These are phyloP conservation scores for Trigoniulus corallinus DNA, from an alignment of 1,140 invertebrate species.

Conservation along the genomic window DNA sequence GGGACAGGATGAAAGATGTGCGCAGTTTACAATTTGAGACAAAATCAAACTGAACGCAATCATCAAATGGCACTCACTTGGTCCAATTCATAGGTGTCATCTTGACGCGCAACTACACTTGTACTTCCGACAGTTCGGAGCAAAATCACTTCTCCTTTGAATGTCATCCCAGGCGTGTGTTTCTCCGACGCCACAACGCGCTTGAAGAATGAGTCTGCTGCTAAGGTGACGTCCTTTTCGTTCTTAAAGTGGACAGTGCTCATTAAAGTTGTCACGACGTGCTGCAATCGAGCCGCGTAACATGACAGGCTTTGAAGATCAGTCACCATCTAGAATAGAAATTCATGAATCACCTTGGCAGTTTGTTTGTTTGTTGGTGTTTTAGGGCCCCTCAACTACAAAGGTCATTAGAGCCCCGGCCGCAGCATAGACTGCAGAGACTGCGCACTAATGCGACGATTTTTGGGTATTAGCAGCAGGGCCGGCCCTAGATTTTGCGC, in stretches of 20 bases:
- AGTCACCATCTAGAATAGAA: constrained; percentile 28
- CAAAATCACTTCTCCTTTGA: constrained; percentile 50
- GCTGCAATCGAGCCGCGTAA: constrained; percentile 22
- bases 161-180: constrained; percentile 47
- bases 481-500: no score
- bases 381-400: no score
- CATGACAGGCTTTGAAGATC: constrained; percentile 32
- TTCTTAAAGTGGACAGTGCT: constrained; percentile 19
- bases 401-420: no score
- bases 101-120: constrained; percentile 40
- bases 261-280: constrained; percentile 23
- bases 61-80: no score
- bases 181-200: constrained; percentile 50
- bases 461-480: no score
- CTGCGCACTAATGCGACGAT: no score
- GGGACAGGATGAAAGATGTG: no score
- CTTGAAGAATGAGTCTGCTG: constrained; percentile 53
- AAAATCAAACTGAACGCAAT: no score
- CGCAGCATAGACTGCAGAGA: no score
- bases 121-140: constrained; percentile 57
- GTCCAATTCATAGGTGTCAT: constrained; percentile 61
- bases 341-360: constrained; percentile 5
- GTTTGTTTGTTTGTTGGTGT: no score
- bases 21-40: no score
- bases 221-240: constrained; percentile 35